Conservation (phyloP, 2,797 vertebrate species). For the Tachyglossus aculeatus region DNA sequence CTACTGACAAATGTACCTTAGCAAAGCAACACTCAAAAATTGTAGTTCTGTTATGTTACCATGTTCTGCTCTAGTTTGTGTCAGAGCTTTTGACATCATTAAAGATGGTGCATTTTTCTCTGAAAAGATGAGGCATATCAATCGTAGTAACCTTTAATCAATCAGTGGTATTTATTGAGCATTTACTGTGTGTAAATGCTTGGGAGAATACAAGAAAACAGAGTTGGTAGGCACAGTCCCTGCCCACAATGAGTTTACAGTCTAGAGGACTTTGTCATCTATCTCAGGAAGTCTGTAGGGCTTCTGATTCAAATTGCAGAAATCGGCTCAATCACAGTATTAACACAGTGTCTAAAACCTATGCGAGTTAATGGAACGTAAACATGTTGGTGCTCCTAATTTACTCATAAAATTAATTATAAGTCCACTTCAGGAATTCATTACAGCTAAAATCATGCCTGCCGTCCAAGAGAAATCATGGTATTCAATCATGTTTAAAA, state of each 20-base stretch:
- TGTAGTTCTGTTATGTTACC: neutral
- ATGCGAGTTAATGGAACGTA: conserved; percentile 42
- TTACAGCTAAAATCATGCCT: conserved; percentile 6
- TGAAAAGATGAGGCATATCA: neutral
- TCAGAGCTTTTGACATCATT: neutral
- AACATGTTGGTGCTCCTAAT: conserved; percentile 33
- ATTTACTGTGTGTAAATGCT: too few species aligned
- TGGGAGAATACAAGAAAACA: too few species aligned
- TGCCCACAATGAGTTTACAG: too few species aligned
- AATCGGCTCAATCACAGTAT: conserved; percentile 35
- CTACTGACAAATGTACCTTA: neutral
- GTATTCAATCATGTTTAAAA: conserved; percentile 12
- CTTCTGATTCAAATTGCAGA: conserved; percentile 19
- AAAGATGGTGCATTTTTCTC: conserved; percentile 2
- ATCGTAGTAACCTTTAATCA: conserved; percentile 40
- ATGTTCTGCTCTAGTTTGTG: neutral
- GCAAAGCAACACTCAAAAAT: neutral
- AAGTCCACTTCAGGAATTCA: conserved; percentile 30
- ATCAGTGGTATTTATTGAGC: too few species aligned
- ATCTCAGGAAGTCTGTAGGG: conserved; percentile 10
- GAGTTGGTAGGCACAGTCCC: too few species aligned
- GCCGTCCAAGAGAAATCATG: conserved; percentile 15
- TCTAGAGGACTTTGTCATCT: too few species aligned
- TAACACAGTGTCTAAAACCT: conserved; percentile 36
- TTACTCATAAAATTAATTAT: conserved; percentile 45